Evolutionary conservation across 2,113 vertebrate genomes (phyloP).

Genomic region (Pogona vitticeps): DNA sequence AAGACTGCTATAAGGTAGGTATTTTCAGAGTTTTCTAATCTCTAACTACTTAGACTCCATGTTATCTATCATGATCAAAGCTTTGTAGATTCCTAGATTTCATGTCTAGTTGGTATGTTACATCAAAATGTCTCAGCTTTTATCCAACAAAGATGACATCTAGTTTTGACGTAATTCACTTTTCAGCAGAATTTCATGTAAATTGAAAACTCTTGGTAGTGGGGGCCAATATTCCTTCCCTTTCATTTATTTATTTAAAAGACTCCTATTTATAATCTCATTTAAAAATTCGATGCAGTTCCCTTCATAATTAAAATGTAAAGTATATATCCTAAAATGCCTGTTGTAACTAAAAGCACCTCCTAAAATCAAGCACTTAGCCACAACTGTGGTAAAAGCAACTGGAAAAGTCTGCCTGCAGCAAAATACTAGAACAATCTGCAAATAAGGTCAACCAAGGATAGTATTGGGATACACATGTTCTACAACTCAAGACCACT

Average conservation of each 20-base stretch:
- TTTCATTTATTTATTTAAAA: constrained; percentile 9
- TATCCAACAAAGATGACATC: not conserved
- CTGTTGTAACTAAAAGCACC: not conserved
- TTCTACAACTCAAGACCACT: not conserved
- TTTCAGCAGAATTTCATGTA: not conserved
- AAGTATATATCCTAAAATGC: not conserved
- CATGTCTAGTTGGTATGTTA: not conserved
- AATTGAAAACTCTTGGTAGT: not conserved
- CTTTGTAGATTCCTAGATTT: not conserved
- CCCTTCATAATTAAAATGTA: not conserved
- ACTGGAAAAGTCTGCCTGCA: not conserved
- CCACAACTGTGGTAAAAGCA: not conserved
- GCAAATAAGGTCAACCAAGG: not conserved
- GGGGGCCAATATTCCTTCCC: not conserved
- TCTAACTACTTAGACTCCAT: not conserved
- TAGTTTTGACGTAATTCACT: not conserved
- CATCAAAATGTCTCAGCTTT: constrained; percentile 14
- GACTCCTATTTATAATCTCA: not conserved
- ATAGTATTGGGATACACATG: not conserved
- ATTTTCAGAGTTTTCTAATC: not conserved
- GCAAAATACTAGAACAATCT: not conserved
- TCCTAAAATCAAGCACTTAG: not conserved
- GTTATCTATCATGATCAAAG: constrained; percentile 14
- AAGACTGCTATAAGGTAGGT: not conserved
- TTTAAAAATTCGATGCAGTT: not conserved